Percentiles rank a stretch among this genome's conserved stretches.
These are phyloP conservation scores for Epinephelus awoara DNA, from an alignment of 2,797 vertebrate species.

Conservation along the genomic window DNA sequence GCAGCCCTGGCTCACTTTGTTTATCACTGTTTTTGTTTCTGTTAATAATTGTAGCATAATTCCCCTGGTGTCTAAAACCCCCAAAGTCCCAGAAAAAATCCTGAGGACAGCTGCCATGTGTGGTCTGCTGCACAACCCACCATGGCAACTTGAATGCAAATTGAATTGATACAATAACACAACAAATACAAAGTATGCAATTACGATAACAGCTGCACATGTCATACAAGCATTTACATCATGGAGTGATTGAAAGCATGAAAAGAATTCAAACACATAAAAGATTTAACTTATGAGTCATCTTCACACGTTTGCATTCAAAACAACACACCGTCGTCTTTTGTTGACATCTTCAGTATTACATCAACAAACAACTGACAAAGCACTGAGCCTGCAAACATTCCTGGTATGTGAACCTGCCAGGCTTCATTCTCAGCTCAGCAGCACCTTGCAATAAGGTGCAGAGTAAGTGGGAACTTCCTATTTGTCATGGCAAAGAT, in stretches of 20 bases:
- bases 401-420: conserved; percentile 6
- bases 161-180: too few relatives aligned
- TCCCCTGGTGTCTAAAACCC: background rate
- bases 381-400: background rate
- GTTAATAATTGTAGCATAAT: background rate
- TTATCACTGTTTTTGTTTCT: background rate
- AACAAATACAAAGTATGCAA: background rate
- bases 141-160: background rate
- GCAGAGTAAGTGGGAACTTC: background rate
- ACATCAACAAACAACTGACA: background rate
- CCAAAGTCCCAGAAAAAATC: background rate
- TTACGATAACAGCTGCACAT: background rate
- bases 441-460: background rate
- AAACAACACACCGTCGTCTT: background rate
- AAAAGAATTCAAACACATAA: background rate
- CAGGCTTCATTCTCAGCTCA: background rate
- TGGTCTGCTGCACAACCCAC: background rate
- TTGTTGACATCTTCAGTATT: background rate
- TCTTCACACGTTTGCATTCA: too few relatives aligned
- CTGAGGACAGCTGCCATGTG: too few relatives aligned
- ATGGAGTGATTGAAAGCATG: background rate
- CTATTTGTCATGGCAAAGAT: background rate
- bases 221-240: background rate
- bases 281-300: background rate
- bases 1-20: too few relatives aligned